Base-by-base conservation (phyloP, 2,113 vertebrate genomes). In the Cyprinodon brontotheroides region DNA sequence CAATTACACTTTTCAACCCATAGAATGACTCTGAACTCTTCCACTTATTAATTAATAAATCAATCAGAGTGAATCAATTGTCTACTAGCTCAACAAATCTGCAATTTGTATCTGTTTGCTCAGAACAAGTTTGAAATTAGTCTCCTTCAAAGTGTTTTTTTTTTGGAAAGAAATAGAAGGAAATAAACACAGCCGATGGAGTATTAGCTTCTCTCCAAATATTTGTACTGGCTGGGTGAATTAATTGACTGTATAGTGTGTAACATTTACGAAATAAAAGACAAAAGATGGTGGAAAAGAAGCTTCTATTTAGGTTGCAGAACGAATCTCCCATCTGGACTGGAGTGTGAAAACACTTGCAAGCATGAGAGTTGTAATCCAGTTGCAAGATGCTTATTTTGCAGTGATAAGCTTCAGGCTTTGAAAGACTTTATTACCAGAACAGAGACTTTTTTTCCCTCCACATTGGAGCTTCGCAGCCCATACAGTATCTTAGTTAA, bases 371-470 rank as follows among this genome's bases (percentile, higher is more conserved):
- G 82, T 86, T 87, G 86, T 92, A 92, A 92, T 91, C 90, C 89
- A 91, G 90, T 90, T 87, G 89, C 89, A 92, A 92, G 89, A 92
- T 92, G 91, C 85, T 91, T 88, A 87, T 90, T 92, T 86, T 89
- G 90, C 90, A 86, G 75, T 81, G 88, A 91, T 92, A 92, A 92
- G 87, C 88, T 91, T 14, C 70, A 14, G 90, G 90, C 79, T 92
- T 92, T 91, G 82, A 88, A 90, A 90, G 90, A 90, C 69, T 88
- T 89, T 73, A 89, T 87, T 66, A 81, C 74, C 84, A 91, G 74
- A 87, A 86, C 81, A 75, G 79, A 87, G 71, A 81, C 72, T 75
- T 82, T 87, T 70, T 75, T 65, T 67, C 60, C 40, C 59, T 41
- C 20, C 68, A 81, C 83, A 85, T 83, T 89, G 75, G 77, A 80